Percentiles rank a stretch among this genome's conserved stretches.
phyloP scores from a whole-genome alignment of 2,888 invertebrate genomes.

The Podotricha telesiphe region DNA sequence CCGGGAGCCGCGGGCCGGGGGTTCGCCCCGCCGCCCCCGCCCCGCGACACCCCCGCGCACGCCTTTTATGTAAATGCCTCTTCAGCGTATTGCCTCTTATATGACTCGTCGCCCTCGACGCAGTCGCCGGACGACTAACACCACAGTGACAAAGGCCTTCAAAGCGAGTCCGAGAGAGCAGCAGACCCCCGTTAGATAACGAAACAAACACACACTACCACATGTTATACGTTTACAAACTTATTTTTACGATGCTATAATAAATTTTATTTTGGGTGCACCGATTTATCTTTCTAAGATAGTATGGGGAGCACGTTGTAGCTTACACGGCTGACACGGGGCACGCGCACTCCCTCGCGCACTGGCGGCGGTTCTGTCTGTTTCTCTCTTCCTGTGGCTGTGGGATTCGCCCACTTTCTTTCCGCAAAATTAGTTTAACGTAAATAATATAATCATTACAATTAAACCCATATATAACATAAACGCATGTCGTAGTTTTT shows the following conservation, averaged over 20 bases:
- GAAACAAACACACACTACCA: slow-evolving; percentile 79
- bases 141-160: slow-evolving; percentile 84
- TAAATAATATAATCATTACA: slow-evolving; percentile 29
- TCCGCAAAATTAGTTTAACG: slow-evolving; percentile 56
- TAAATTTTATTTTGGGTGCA: slow-evolving; percentile 68
- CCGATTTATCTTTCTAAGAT: slow-evolving; percentile 63
- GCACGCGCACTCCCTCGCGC: slow-evolving; percentile 76
- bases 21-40: slow-evolving; percentile 57
- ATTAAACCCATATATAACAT: slow-evolving; percentile 28
- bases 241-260: slow-evolving; percentile 59
- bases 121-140: slow-evolving; percentile 60
- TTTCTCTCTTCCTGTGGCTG: slow-evolving; percentile 84
- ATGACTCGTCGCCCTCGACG: slow-evolving; percentile 62
- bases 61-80: slow-evolving; percentile 68
- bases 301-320: slow-evolving; percentile 73
- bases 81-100: slow-evolving; percentile 74
- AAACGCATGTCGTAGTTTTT: slow-evolving; percentile 46
- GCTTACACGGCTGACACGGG: slow-evolving; percentile 78
- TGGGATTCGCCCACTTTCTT: slow-evolving; percentile 77
- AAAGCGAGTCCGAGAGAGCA: slow-evolving; percentile 84
- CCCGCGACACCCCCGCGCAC: slow-evolving; percentile 71
- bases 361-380: slow-evolving; percentile 84
- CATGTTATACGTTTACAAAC: slow-evolving; percentile 68
- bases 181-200: slow-evolving; percentile 82
- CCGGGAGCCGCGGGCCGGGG: slow-evolving; percentile 72